Base-by-base conservation (phyloP, 1,140 invertebrate genomes). In the Drosophila orena region DNA sequence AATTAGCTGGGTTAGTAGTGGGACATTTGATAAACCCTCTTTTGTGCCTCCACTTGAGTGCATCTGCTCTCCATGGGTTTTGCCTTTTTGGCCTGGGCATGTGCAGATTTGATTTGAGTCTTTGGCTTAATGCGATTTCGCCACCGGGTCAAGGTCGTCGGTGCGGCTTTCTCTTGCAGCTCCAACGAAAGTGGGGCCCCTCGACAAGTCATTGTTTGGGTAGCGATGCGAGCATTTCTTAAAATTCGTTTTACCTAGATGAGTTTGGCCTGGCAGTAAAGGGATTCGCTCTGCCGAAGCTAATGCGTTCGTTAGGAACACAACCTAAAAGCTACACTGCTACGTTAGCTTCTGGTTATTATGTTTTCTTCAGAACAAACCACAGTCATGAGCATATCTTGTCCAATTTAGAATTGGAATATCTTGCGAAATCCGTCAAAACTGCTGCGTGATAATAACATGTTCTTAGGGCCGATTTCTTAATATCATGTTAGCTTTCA, bases 1-100 rank as follows among this genome's bases (percentile, higher is more conserved):
- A 84, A 85, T 85, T 84, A 84, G 80, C 76, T 70, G 60, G 64
- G 70, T 72, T 50, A 79, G 70, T 76, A 62, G 64, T 66, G 44
- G 24, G 2, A 42, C 61, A 73, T 75, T 70, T 70, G 80, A 61
- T 60, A 55, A 52, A 42, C 59, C 62, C 35, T 40, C 37, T 44
- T 43, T 46, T 60, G 53, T 64, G 77, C 65, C 50, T 72, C 43
- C 72, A 61, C 65, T 43, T 58, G 55, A 75, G 47, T 64, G 69
- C 52, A 22, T 35, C 54, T 15, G 30, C 30, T 8, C 10, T 2
- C 8, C 30, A 30, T 30, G 30, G 56, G 27, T 47, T 38, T 34
- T 54, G n/a, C 43, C 17, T 44, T 24, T 15, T 58, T 40, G 42
- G 27, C 40, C 11, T 42, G 46, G 43, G 65, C 47, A 69, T 66